Evolutionary conservation across 2,797 vertebrate genomes (phyloP).

Genomic region (Prionace glauca): DNA sequence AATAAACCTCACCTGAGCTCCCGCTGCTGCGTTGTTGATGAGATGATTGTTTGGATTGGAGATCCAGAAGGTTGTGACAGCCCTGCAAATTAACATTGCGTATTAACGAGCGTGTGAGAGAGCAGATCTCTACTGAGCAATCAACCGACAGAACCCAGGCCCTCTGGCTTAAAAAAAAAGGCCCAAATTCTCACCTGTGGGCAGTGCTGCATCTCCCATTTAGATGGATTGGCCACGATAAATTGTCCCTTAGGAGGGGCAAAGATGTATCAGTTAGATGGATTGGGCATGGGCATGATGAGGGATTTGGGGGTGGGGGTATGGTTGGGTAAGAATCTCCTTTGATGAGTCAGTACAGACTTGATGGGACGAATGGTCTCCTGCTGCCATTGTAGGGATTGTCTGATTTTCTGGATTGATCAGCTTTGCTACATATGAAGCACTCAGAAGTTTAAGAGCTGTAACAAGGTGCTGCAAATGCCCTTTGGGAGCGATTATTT

Average conservation of each 20-base stretch:
- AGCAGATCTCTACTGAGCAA: neutral
- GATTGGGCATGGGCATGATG: no score
- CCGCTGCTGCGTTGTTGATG: conserved; percentile 41
- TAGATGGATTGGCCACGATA: neutral
- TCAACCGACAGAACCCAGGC: neutral
- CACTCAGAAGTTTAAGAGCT: no score
- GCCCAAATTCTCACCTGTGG: neutral
- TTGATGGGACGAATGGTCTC: no score
- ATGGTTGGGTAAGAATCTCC: no score
- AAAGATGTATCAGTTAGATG: no score
- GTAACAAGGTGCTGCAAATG: neutral
- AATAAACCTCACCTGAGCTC: conserved; percentile 37
- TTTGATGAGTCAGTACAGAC: no score
- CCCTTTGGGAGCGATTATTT: neutral
- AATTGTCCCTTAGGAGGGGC: no score
- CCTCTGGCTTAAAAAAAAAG: neutral
- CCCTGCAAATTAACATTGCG: conserved; percentile 33
- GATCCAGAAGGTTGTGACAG: conserved; percentile 42
- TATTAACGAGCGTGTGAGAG: neutral
- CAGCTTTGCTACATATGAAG: neutral
- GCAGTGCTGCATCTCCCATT: neutral
- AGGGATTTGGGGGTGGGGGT: no score
- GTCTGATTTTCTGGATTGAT: neutral
- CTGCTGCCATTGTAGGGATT: no score
- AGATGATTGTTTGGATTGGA: conserved; percentile 42